A percentile compares a stretch with the other conserved stretches of the same genome.
phyloP scores from a whole-genome alignment of 1,140 invertebrate species.

The Drosophila albomicans region DNA sequence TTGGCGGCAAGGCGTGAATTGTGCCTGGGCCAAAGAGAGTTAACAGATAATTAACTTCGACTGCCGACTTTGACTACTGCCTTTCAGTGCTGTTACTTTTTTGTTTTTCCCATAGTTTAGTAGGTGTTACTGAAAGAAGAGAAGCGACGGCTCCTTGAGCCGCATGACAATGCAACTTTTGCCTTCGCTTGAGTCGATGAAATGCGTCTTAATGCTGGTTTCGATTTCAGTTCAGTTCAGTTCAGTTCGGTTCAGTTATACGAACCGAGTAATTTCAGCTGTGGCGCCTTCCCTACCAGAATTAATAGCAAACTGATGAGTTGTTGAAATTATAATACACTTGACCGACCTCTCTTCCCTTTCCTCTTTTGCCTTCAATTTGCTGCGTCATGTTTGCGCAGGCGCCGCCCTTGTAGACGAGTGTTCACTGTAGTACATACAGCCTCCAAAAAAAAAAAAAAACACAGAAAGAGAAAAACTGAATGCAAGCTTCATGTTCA shows the following conservation, averaged over 20 bases:
- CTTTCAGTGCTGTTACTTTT: conserved; percentile 19
- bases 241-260: background rate
- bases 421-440: background rate
- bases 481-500: conserved; percentile 13
- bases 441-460: conserved; percentile 2
- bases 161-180: conserved; percentile 57
- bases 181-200: conserved; percentile 6
- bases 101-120: conserved; percentile 72
- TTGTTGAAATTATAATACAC: conserved; percentile 81
- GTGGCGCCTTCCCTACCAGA: conserved; percentile 62
- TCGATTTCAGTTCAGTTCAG: conserved; percentile 43
- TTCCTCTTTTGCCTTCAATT: background rate
- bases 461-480: background rate
- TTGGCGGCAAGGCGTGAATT: conserved; percentile 60
- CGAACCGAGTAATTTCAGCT: conserved; percentile 4
- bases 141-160: conserved; percentile 49
- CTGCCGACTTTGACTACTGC: conserved; percentile 17
- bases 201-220: conserved; percentile 37
- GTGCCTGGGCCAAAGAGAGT: conserved; percentile 54
- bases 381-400: conserved; percentile 59
- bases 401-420: conserved; percentile 48
- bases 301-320: conserved; percentile 83
- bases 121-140: conserved; percentile 57
- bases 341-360: conserved; percentile 4
- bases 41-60: conserved; percentile 78